Evolutionary conservation across 2,888 invertebrate genomes (phyloP), one percentile per base, ranked within the genome.

Genomic region (Bimastos eiseni): DNA sequence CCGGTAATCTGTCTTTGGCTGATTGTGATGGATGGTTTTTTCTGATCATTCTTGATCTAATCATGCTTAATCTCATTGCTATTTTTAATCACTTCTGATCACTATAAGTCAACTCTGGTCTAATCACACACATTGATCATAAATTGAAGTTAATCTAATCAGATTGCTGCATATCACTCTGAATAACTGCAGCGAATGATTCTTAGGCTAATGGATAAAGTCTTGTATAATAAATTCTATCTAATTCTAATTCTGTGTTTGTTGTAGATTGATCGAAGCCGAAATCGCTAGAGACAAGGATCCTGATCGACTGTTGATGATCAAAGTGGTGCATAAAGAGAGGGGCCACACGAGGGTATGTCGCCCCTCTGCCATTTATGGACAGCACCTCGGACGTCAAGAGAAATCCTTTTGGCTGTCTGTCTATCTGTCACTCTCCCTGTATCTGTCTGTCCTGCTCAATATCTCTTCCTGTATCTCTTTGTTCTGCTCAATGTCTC

Each of bases 341-440:
- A 86, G 86, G 36, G 86, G 86, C 4, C 86, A 36, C 86, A 86
- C 36, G n/a, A 86, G 37, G 86, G 86, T 86, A 86, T 21, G 86
- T 70, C 17, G 13, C n/a, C 49, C 4, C 19, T 21, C 49, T 49
- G 19, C 41, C 41, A 41, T 15, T 2, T 11, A 44, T 44, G 2
- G 17, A 17, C 44, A 17, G 17, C 44, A 44, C 19, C 38, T 11
- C 19, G 44, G 17, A 17, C 17, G 44, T 44, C 44, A 44, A 49
- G 1, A 49, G 49, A 21, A 4, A 1, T 24, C 24, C 17, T 44
- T 30, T 4, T 41, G n/a, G 41, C 41, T 41, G 41, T 41, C 41
- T 41, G 6, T 11, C 41, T 41, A 41, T 41, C 41, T 41, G 15
- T 15, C 41, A 11, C 8, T 41, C 41, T 41, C 8, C 15, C 41